Evolutionary conservation across 2,113 vertebrate genomes (phyloP).

Genomic region (Ammodytes marinus): DNA sequence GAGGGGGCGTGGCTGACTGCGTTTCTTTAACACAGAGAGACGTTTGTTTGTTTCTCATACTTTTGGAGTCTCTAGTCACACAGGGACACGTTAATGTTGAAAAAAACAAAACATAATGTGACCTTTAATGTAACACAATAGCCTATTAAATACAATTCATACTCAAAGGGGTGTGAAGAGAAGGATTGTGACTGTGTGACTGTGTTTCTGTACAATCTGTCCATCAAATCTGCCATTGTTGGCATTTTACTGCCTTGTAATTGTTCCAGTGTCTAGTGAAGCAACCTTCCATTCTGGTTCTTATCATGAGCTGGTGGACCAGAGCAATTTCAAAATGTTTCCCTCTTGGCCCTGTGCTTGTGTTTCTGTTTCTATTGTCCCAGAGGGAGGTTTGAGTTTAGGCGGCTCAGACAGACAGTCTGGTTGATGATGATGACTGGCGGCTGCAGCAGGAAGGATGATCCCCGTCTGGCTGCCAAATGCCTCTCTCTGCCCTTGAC

Average conservation of each 20-base stretch:
- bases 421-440: slow-evolving; percentile 12
- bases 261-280: slow-evolving; percentile 8
- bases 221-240: slow-evolving; percentile 29
- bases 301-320: slow-evolving; percentile 24
- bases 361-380: slow-evolving; percentile 72
- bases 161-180: background rate
- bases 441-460: slow-evolving; percentile 31
- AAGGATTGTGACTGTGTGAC: background rate
- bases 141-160: background rate
- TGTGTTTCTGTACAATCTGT: slow-evolving; percentile 2
- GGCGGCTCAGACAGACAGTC: slow-evolving; percentile 14
- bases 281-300: background rate
- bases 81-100: too few species aligned
- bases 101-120: too few species aligned
- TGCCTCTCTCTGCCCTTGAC: slow-evolving; percentile 61
- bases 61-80: too few species aligned
- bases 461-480: slow-evolving; percentile 43
- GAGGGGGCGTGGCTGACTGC: too few species aligned
- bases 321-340: slow-evolving; percentile 22
- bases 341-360: slow-evolving; percentile 1
- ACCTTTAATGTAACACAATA: too few species aligned
- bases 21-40: too few species aligned
- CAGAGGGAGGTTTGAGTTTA: slow-evolving; percentile 44
- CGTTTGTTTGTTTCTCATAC: too few species aligned
- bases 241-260: slow-evolving; percentile 3